A percentile compares a stretch with the other conserved stretches of the same genome.
These are phyloP conservation scores for Cynoglossus semilaevis DNA, from an alignment of 2,113 vertebrate species.

Conservation along the genomic window DNA sequence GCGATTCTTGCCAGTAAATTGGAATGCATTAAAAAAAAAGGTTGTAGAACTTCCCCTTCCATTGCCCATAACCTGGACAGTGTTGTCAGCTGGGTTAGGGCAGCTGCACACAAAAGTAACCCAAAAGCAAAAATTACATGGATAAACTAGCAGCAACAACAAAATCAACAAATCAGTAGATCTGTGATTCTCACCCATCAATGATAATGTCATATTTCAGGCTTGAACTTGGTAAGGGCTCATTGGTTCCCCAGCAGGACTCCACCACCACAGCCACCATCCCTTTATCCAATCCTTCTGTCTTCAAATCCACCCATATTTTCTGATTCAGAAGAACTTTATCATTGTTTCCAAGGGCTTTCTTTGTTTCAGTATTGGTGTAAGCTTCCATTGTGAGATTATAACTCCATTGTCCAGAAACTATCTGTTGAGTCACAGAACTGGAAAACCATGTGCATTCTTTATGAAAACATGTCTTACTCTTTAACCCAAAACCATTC, in stretches of 20 bases:
- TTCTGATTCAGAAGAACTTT: slow-evolving; percentile 22
- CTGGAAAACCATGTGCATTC: slow-evolving; percentile 12
- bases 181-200: slow-evolving; percentile 16
- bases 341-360: not conserved
- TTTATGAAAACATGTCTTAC: not conserved
- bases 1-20: not conserved
- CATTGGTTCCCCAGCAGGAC: slow-evolving; percentile 36
- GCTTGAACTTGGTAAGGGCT: not conserved
- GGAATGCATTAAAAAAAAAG: slow-evolving; percentile 40
- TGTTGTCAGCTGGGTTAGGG: slow-evolving; percentile 3
- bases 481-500: not conserved
- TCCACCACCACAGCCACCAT: slow-evolving; percentile 11
- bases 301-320: slow-evolving; percentile 40
- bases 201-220: slow-evolving; percentile 28
- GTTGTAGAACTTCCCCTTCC: slow-evolving; percentile 17
- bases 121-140: not conserved
- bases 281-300: slow-evolving; percentile 13
- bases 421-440: slow-evolving; percentile 8
- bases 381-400: slow-evolving; percentile 32
- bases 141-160: not conserved
- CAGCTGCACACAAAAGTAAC: slow-evolving; percentile 15
- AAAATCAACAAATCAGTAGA: not conserved
- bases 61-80: slow-evolving; percentile 21
- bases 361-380: not conserved
- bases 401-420: slow-evolving; percentile 21